phyloP scores from a whole-genome alignment of 2,888 invertebrate genomes.

The Ophion slaviceki region DNA sequence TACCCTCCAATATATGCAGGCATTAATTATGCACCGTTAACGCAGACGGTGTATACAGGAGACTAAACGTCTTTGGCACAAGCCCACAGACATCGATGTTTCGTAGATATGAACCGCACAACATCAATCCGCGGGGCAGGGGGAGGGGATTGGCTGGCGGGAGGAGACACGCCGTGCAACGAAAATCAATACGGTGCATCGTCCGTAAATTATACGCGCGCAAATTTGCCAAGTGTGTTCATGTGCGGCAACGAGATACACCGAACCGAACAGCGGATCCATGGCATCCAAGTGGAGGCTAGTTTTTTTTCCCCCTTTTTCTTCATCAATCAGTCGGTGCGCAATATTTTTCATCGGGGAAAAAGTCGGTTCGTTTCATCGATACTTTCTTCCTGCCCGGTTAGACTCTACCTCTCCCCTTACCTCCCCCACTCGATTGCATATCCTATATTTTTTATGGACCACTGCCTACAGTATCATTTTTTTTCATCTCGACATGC shows the following conservation, averaged over 20 bases:
- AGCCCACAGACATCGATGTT: neutral
- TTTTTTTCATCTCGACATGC: too few species aligned
- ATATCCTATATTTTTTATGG: too few species aligned
- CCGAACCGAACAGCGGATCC: neutral
- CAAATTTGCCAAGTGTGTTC: neutral
- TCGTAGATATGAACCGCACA: slow-evolving; percentile 1
- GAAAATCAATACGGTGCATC: slow-evolving; percentile 53
- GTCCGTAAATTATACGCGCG: slow-evolving; percentile 40
- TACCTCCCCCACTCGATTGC: too few species aligned
- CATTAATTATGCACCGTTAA: neutral
- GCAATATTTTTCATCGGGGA: neutral
- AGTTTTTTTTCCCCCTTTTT: neutral
- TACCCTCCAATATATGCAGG: neutral
- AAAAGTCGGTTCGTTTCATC: neutral
- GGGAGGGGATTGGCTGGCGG: neutral
- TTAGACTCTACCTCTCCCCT: too few species aligned
- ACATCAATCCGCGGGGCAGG: slow-evolving; percentile 21
- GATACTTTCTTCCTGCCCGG: too few species aligned
- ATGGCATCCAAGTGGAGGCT: neutral
- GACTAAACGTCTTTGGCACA: slow-evolving; percentile 14
- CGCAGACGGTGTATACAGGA: neutral
- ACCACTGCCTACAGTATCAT: too few species aligned
- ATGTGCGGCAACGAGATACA: neutral
- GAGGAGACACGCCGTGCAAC: slow-evolving; percentile 3
- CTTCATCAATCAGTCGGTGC: too few species aligned